Evolutionary conservation across 2,797 vertebrate species (phyloP), one percentile per base, ranked within the genome.

Genomic region (Paguma larvata): DNA sequence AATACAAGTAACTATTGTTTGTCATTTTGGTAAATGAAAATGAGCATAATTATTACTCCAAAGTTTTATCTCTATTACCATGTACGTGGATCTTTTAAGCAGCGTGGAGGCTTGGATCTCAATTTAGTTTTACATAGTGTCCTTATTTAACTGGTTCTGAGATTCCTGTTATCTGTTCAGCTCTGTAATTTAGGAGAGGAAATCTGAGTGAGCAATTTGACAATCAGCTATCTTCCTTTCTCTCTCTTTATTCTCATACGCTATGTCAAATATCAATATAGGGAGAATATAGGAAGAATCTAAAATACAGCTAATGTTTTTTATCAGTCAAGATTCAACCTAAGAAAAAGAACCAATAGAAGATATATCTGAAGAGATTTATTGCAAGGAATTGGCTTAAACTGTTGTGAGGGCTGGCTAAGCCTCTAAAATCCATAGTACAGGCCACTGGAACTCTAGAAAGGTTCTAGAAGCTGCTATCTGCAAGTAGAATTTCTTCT

Each of bases 161-260:
- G 48, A 91, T 88, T 97, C 68, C 63, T 92, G 62, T 95, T 79
- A 88, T 97, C 80, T 97, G 90, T 79, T 96, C 73, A 93, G 56
- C 80, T 88, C 62, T 67, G 2, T 82, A 78, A 93, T 97, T 94
- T 94, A 82, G 85, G 65, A 85, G 56, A 90, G 34, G 48, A 95
- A 88, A 41, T 88, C 77, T 93, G 94, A 83, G 19, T 56, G 27
- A 79, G 30, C n/a, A 48, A 59, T 83, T 89, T 96, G 53, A 73
- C 32, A 32, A 68, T 51, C 85, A 48, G 44, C 25, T 86, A 48
- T 73, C 27, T 96, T 67, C 34, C 72, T 91, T 62, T 23, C 62
- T 23, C 21, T 90, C 44, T 85, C 34, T 62, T 96, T 87, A 41
- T 95, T 96, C 84, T 95, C 34, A 16, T 75, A n/a, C 23, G 96